Evolutionary conservation across 1,140 invertebrate species (phyloP).

Genomic region (Scaptomyza montana): DNA sequence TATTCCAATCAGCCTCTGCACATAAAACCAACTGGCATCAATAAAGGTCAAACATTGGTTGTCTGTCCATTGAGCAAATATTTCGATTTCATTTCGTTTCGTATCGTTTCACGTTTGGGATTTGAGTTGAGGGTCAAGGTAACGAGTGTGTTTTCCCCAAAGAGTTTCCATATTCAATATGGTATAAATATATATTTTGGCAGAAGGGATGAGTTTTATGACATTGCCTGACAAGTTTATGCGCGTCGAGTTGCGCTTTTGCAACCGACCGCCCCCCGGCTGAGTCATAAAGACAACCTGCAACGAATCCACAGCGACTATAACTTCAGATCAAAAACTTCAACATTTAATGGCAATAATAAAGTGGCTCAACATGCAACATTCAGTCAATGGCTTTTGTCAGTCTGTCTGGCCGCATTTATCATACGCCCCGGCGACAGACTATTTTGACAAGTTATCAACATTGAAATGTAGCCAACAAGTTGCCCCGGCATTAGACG

Average conservation of each 20-base stretch:
- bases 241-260: slow-evolving; percentile 32
- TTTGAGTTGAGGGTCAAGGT: slow-evolving; percentile 6
- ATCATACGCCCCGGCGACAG: slow-evolving; percentile 65
- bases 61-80: background rate
- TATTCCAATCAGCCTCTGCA: slow-evolving; percentile 78
- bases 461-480: slow-evolving; percentile 76
- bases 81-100: background rate
- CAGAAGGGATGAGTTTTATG: slow-evolving; percentile 58
- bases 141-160: slow-evolving; percentile 3
- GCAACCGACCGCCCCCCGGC: slow-evolving; percentile 37
- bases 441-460: slow-evolving; percentile 83
- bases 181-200: slow-evolving; percentile 1
- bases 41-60: slow-evolving; percentile 24
- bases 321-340: background rate
- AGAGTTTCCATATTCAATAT: slow-evolving; percentile 30
- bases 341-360: slow-evolving; percentile 73
- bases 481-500: slow-evolving; percentile 50
- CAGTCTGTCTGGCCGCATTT: slow-evolving; percentile 70
- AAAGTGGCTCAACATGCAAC: slow-evolving; percentile 79
- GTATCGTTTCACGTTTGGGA: slow-evolving; percentile 18
- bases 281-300: slow-evolving; percentile 69
- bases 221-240: slow-evolving; percentile 75
- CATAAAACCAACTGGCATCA: slow-evolving; percentile 81
- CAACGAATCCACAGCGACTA: slow-evolving; percentile 28
- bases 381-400: slow-evolving; percentile 72